phyloP scores from a whole-genome alignment of 2,888 invertebrate species.

The Coenonympha glycerion region DNA sequence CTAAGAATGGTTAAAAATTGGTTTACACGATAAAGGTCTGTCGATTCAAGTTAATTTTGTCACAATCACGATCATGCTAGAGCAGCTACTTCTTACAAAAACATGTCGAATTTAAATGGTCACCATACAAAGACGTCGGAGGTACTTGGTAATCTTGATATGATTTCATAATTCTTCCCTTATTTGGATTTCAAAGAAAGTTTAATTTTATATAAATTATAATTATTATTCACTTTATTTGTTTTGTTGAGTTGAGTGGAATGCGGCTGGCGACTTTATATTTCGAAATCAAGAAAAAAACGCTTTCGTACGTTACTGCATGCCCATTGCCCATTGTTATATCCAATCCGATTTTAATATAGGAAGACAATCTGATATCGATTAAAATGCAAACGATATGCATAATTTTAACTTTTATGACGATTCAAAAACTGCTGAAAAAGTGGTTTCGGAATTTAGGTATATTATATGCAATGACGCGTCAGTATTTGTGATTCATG shows the following conservation, averaged over 20 bases:
- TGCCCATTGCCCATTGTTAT: background rate
- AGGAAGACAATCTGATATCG: background rate
- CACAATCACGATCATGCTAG: too few relatives aligned
- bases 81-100: slow-evolving; percentile 27
- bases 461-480: too few relatives aligned
- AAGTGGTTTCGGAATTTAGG: too few relatives aligned
- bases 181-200: slow-evolving; percentile 23
- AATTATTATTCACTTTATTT: slow-evolving; percentile 16
- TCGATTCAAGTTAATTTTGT: too few relatives aligned
- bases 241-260: slow-evolving; percentile 12
- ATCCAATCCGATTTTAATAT: background rate
- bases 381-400: background rate
- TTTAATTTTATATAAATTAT: slow-evolving; percentile 18
- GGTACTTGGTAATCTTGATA: slow-evolving; percentile 31
- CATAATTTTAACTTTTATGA: too few relatives aligned
- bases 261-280: background rate
- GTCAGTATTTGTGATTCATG: too few relatives aligned
- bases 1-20: too few relatives aligned
- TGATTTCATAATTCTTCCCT: slow-evolving; percentile 34
- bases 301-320: background rate
- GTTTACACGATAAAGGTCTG: too few relatives aligned
- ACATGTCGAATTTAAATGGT: slow-evolving; percentile 34
- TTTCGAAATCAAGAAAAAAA: background rate
- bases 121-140: slow-evolving; percentile 27
- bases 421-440: too few relatives aligned